These are phyloP conservation scores for Trachelus tabidus DNA, from an alignment of 2,888 invertebrate genomes.

Conservation along the genomic window DNA sequence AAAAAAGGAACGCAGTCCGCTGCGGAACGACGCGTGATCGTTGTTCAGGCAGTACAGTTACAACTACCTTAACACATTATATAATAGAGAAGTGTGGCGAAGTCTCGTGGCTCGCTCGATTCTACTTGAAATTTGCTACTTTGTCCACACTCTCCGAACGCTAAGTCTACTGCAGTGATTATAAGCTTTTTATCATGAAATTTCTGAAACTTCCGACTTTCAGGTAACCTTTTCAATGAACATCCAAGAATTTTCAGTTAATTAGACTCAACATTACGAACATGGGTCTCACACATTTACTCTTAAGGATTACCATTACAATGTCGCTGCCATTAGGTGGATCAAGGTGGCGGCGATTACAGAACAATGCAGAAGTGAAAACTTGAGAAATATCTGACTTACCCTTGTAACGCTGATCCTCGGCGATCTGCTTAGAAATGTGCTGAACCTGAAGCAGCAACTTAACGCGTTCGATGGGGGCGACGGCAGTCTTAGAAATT, in stretches of 20 bases:
- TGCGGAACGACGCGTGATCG: neutral
- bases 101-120: neutral
- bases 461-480: constrained; percentile 96
- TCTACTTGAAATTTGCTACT: neutral
- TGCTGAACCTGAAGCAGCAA: constrained; percentile 94
- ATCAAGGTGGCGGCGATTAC: neutral
- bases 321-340: neutral
- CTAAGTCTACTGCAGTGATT: neutral
- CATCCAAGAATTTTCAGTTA: neutral
- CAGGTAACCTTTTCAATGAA: too few relatives aligned
- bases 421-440: constrained; percentile 88
- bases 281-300: neutral
- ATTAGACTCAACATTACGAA: neutral
- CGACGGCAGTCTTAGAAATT: constrained; percentile 92
- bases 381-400: constrained; percentile 46
- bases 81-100: neutral
- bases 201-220: neutral
- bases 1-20: neutral
- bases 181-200: neutral
- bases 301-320: neutral
- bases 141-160: too few relatives aligned
- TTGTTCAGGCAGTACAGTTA: neutral
- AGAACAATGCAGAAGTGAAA: neutral
- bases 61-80: neutral
- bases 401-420: constrained; percentile 92